Evolutionary conservation across 2,888 invertebrate species (phyloP).

Genomic region (Aleiodes testaceus): DNA sequence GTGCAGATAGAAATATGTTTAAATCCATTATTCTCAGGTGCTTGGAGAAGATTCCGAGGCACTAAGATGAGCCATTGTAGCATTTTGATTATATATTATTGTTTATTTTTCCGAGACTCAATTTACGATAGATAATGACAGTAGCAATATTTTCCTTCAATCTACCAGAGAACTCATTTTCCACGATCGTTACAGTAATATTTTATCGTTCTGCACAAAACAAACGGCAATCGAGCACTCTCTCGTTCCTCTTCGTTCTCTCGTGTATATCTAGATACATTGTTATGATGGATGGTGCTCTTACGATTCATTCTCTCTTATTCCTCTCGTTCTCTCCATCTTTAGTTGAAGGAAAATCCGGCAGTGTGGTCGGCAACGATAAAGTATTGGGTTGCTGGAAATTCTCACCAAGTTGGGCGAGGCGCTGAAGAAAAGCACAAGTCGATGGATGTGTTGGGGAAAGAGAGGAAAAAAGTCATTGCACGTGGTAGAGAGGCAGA

Average conservation of each 20-base stretch:
- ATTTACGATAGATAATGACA: conserved; percentile 8
- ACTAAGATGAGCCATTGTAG: too few relatives aligned
- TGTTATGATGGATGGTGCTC: conserved; percentile 17
- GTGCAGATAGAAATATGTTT: too few relatives aligned
- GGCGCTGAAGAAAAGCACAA: neutral
- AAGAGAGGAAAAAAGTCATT: neutral
- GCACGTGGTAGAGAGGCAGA: neutral
- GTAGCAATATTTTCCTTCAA: conserved; percentile 16
- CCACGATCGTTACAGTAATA: conserved; percentile 28
- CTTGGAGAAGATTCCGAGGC: too few relatives aligned
- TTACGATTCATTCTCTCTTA: conserved; percentile 21
- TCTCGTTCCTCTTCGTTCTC: neutral
- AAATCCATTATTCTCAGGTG: too few relatives aligned
- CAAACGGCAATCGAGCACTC: conserved; percentile 5
- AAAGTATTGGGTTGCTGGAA: conserved; percentile 17
- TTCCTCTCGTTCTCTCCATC: neutral
- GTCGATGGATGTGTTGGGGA: conserved; percentile 24
- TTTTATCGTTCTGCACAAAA: conserved; percentile 22
- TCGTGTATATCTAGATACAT: conserved; percentile 13
- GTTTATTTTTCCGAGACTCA: neutral
- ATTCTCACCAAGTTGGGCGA: too few relatives aligned
- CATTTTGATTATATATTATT: neutral
- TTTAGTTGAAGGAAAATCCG: neutral
- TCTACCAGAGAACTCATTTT: conserved; percentile 10
- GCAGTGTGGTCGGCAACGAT: conserved; percentile 7